Evolutionary conservation across 2,113 vertebrate species (phyloP), one percentile per base, ranked within the genome.

Genomic region (Hippolais icterina): DNA sequence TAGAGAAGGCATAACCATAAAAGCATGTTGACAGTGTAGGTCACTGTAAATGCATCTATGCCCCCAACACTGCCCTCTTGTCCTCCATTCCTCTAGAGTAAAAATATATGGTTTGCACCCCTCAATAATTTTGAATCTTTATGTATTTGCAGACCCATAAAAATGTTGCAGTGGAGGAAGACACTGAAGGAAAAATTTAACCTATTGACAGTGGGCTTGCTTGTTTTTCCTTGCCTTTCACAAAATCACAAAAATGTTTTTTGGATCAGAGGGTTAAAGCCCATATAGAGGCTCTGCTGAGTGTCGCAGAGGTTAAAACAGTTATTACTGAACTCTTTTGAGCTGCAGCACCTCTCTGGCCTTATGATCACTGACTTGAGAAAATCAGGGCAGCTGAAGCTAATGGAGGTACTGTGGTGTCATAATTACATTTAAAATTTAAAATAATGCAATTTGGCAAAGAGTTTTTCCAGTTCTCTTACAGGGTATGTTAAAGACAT

Each of bases 341-440:
- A 72, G 47, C 81, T 75, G 47, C 69, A 75, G 78, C 57, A 78
- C 57, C 28, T 24, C 54, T 10, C 53, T 80, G 70, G 52, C 46
- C 47, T 90, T 61, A 14, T 29, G 63, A 59, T 91, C 79, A 90
- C 20, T 86, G 82, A 83, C 47, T 39, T 61, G 78, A 80, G 79
- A 87, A 90, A 94, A 91, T 41, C 16, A 94, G 68, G 64, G 60
- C 79, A 86, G 70, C 59, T 83, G 75, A 86, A 88, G 79, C 56
- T 94, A 72, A 84, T 61, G 50, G 63, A 76, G 79, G 50, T 3
- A 7, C n/a, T 28, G 17, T 3, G 2, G 37, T 69, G 61, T 44
- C 47, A 22, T 80, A 86, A 88, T 70, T 79, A 41, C 61, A 83
- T 79, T 85, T 66, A 56, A 61, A 94, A 83, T 72, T 50, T 65